Evolutionary conservation across 2,888 invertebrate species (phyloP).

Genomic region (Pristionchus fissidentatus): DNA sequence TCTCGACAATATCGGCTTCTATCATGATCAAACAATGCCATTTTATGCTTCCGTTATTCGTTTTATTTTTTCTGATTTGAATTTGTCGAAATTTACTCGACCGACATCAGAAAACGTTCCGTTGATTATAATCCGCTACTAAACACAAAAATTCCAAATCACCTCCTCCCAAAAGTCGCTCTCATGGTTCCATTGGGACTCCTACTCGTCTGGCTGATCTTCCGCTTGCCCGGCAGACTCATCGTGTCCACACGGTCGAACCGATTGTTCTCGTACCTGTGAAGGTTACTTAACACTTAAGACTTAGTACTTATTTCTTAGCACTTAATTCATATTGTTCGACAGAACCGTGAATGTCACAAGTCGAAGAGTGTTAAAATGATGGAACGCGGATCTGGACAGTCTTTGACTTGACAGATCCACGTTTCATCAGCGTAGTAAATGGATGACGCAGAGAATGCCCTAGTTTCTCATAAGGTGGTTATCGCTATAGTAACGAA

Average conservation of each 20-base stretch:
- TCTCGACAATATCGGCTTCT: too few species aligned
- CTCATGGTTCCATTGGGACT: conserved; percentile 66
- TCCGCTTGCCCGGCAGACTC: conserved; percentile 69
- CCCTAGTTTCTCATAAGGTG: too few species aligned
- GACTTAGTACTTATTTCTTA: too few species aligned
- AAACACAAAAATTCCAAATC: neutral
- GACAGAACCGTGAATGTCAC: too few species aligned
- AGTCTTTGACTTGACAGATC: too few species aligned
- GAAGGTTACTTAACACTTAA: neutral
- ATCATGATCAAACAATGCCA: too few species aligned
- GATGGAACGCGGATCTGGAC: too few species aligned
- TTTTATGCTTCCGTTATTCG: too few species aligned
- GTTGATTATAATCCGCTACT: neutral
- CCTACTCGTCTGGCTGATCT: conserved; percentile 58
- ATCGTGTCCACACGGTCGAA: conserved; percentile 65
- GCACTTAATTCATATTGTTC: neutral
- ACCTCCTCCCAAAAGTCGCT: conserved; percentile 58
- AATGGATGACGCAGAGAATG: too few species aligned
- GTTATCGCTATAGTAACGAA: too few species aligned
- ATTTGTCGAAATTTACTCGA: neutral
- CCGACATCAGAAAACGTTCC: neutral
- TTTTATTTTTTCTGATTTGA: neutral
- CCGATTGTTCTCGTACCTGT: conserved; percentile 50
- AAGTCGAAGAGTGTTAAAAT: too few species aligned
- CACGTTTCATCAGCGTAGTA: too few species aligned